Evolutionary conservation across 37 sponge, comb jelly and placozoan genomes (phyloP).

Genomic region (Oopsacas minuta): DNA sequence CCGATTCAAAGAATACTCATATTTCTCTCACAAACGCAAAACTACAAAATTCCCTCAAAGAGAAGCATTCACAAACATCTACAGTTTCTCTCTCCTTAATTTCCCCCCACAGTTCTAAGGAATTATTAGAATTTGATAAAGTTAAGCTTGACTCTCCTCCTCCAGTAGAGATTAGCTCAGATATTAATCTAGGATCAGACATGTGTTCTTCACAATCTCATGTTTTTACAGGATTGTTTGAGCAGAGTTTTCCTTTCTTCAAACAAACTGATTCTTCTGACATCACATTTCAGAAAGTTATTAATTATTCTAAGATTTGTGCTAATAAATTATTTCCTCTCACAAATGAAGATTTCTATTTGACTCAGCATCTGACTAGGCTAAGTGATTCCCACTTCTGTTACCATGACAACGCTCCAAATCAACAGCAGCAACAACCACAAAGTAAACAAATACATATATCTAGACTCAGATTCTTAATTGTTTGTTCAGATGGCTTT

Average conservation of each 20-base stretch:
- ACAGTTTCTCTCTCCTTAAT: background rate
- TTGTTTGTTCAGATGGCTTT: background rate
- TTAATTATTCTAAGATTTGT: background rate
- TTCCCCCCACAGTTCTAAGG: background rate
- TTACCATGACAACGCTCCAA: background rate
- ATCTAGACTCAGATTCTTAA: background rate
- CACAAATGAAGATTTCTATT: background rate
- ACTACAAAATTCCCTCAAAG: background rate
- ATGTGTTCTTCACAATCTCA: background rate
- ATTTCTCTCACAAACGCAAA: too few relatives aligned
- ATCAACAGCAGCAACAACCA: background rate
- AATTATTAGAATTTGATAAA: background rate
- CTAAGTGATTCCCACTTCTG: background rate
- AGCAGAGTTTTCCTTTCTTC: background rate
- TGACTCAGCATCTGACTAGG: background rate
- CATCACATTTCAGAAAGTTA: background rate
- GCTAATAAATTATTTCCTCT: background rate
- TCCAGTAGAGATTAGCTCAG: background rate
- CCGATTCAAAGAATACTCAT: too few relatives aligned
- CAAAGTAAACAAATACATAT: background rate
- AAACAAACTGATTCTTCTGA: background rate
- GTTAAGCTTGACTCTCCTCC: background rate
- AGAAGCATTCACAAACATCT: background rate
- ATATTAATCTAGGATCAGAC: background rate
- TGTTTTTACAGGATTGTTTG: background rate